These are phyloP conservation scores for Apostichopus parvimensis DNA, from an alignment of 35 echinoderm and acorn worm species.

Conservation along the genomic window DNA sequence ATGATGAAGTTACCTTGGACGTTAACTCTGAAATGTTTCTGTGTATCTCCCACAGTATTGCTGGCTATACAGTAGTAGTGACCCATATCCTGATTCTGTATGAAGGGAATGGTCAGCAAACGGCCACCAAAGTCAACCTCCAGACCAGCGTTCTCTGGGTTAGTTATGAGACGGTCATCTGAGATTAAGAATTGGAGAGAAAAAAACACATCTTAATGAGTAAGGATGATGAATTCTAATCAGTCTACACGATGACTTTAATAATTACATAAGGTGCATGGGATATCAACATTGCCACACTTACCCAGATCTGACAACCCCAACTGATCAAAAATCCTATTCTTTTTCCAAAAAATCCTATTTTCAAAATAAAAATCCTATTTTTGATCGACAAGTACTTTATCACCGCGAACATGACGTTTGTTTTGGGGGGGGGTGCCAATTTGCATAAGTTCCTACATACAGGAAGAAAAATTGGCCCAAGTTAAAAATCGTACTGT, in stretches of 20 bases:
- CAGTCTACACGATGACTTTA: not conserved
- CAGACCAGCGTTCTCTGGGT: slow-evolving; percentile 54
- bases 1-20: slow-evolving; percentile 77
- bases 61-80: slow-evolving; percentile 83
- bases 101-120: slow-evolving; percentile 63
- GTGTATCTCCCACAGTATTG: slow-evolving; percentile 54
- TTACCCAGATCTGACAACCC: not conserved
- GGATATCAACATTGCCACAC: slow-evolving; percentile 17
- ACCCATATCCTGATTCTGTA: slow-evolving; percentile 64
- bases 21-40: slow-evolving; percentile 65
- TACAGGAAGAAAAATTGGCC: too few species aligned
- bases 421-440: too few species aligned
- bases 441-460: too few species aligned
- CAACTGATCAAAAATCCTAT: too few species aligned
- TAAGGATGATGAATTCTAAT: not conserved
- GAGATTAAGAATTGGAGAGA: not conserved
- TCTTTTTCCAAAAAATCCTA: too few species aligned
- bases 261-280: not conserved
- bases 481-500: too few species aligned
- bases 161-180: slow-evolving; percentile 17
- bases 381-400: too few species aligned
- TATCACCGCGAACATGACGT: too few species aligned
- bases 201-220: too few species aligned
- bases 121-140: slow-evolving; percentile 54
- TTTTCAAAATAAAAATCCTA: too few species aligned